Evolutionary conservation across 2,888 invertebrate species (phyloP), one percentile per base, ranked within the genome.

Genomic region (Bellardia bayeri): DNA sequence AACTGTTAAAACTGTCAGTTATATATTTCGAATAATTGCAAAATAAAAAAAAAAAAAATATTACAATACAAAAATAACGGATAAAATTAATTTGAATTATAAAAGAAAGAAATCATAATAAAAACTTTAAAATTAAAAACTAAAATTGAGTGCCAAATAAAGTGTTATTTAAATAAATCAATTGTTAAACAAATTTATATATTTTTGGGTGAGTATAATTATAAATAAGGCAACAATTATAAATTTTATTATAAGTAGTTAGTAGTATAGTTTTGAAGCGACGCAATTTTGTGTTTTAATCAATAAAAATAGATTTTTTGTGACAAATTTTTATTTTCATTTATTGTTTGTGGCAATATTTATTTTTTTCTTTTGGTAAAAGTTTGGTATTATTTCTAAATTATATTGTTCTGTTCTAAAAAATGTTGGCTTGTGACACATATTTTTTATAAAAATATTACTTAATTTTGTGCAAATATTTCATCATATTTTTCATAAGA

Each of bases 1-100:
- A 75, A 75, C 80, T 40, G 85, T 76, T 85, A 54, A 85, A 81
- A 85, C 63, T 71, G 85, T 54, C 75, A 74, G 79, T 37, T 58
- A 13, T 56, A 23, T 8, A 56, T 45, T 45, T 7, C 37, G 13
- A 61, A 6, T n/a, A 79, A 71, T 54, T 75, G 16, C 30, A 33
- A 72, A 45, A 1, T 30, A 49, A 75, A 2, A 51, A 30, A 75
- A 2, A 51, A 30, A 13, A 56, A 33, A 23, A 23, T 23, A 23
- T 23, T 23, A 23, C 23, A 23, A 23, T 30, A 9, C 4, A 42
- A 66, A 58, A 66, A 75, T 2, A 33, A 66, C n/a, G 8, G 9
- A 58, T 49, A 5, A 45, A 58, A 45, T 40, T 5, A 51, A 51
- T 51, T n/a, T 51, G 51, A n/a, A 23, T 23, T 23, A 23, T 23